Evolutionary conservation across 2,797 vertebrate genomes (phyloP).

Genomic region (Hippoglossus hippoglossus): DNA sequence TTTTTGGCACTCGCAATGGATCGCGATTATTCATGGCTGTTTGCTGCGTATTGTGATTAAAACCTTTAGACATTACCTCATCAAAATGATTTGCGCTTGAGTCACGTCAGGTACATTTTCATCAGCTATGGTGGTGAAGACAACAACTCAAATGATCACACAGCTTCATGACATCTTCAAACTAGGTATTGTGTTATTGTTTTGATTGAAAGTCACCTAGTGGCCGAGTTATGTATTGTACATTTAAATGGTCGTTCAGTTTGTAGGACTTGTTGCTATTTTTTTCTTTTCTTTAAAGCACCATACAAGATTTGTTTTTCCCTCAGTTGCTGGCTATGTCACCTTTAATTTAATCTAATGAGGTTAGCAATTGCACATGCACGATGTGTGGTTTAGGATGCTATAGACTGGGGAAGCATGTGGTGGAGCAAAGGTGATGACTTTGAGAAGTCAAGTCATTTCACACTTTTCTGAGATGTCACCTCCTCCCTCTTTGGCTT

Average conservation of each 20-base stretch:
- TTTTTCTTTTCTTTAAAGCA: not conserved
- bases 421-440: slow-evolving; percentile 65
- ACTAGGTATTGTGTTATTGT: too few relatives aligned
- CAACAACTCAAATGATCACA: too few relatives aligned
- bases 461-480: slow-evolving; percentile 63
- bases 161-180: too few relatives aligned
- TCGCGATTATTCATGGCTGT: too few relatives aligned
- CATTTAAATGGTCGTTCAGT: not conserved
- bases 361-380: slow-evolving; percentile 32
- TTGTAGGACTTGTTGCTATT: not conserved
- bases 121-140: too few relatives aligned
- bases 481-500: slow-evolving; percentile 46
- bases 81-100: too few relatives aligned
- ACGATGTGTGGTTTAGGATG: slow-evolving; percentile 65
- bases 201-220: too few relatives aligned
- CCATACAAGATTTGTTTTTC: not conserved
- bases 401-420: slow-evolving; percentile 56
- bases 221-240: too few relatives aligned
- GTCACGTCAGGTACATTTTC: too few relatives aligned
- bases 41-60: too few relatives aligned
- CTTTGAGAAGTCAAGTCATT: slow-evolving; percentile 69
- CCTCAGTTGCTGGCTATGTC: not conserved
- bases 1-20: too few relatives aligned
- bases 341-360: slow-evolving; percentile 9
- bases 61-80: too few relatives aligned